A percentile compares a stretch with the other conserved stretches of the same genome.
These are phyloP conservation scores for Oophaga sylvatica DNA, from an alignment of 2,797 vertebrate species.

Conservation along the genomic window DNA sequence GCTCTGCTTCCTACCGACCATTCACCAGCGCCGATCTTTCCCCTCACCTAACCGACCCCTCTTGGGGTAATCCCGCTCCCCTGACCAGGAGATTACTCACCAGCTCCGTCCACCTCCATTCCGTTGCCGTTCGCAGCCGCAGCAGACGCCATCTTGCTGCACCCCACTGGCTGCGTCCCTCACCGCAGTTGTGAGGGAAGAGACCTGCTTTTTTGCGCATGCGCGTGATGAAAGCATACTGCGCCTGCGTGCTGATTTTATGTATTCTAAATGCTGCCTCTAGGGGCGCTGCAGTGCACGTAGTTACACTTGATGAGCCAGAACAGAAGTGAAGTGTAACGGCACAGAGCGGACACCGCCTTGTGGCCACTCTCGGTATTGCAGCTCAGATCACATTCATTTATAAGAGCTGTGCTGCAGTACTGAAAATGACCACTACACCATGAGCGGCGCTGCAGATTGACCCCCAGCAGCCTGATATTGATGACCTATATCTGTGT, in stretches of 20 bases:
- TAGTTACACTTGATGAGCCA: background rate
- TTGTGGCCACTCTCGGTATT: no score
- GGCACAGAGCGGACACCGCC: no score
- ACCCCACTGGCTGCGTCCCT: conserved; percentile 4
- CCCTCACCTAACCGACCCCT: background rate
- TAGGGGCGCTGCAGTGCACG: conserved; percentile 4
- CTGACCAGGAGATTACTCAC: background rate
- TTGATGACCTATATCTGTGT: no score
- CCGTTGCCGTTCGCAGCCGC: conserved; percentile 48
- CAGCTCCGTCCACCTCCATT: conserved; percentile 55
- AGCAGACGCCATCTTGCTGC: conserved; percentile 56
- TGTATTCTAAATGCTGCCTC: background rate
- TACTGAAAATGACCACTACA: no score
- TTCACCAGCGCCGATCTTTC: no score
- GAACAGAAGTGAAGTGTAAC: no score
- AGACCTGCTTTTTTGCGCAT: background rate
- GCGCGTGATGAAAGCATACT: background rate
- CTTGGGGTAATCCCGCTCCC: background rate
- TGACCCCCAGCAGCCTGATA: no score
- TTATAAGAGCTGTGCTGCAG: no score
- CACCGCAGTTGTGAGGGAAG: background rate
- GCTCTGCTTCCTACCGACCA: background rate
- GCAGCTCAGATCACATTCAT: no score
- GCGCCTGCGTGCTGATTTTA: background rate
- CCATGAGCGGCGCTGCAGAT: no score